These are phyloP conservation scores for Dendroctonus valens DNA, from an alignment of 1,140 invertebrate genomes.

Conservation along the genomic window DNA sequence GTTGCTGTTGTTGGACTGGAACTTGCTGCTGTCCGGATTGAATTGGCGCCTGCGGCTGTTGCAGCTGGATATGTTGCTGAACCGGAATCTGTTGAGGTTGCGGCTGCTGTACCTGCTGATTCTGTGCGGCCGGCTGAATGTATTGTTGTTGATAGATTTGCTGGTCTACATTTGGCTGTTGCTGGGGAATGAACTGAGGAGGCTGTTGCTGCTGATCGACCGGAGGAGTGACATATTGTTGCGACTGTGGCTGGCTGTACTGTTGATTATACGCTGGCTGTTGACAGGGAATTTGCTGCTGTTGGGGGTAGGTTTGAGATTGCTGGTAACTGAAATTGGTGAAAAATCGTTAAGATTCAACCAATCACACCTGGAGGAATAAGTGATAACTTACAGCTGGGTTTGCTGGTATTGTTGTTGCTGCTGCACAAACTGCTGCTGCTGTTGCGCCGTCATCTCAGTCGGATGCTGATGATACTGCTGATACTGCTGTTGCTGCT, in stretches of 20 bases:
- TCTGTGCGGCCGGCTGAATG: conserved; percentile 23
- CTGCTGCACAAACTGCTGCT: conserved; percentile 34
- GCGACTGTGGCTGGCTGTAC: conserved; percentile 25
- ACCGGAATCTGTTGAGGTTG: background rate
- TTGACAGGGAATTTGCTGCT: conserved; percentile 33
- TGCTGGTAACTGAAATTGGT: conserved; percentile 17
- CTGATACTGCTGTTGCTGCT: conserved; percentile 19
- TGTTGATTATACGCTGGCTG: conserved; percentile 29
- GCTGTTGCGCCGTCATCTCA: conserved; percentile 8
- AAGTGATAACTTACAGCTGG: conserved; percentile 15
- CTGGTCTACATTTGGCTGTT: conserved; percentile 46
- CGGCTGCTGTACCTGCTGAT: conserved; percentile 31
- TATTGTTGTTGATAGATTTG: conserved; percentile 32
- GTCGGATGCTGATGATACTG: conserved; percentile 27
- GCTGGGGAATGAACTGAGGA: conserved; percentile 51
- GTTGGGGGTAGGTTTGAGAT: conserved; percentile 30
- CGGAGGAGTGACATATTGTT: conserved; percentile 38
- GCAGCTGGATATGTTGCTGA: conserved; percentile 42
- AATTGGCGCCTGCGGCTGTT: conserved; percentile 33
- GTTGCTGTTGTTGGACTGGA: conserved; percentile 32
- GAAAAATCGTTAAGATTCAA: background rate
- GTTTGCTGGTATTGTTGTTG: conserved; percentile 27
- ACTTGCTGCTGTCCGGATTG: background rate
- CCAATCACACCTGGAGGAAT: background rate
- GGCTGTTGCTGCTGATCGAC: conserved; percentile 47